Base-by-base conservation (phyloP, 2,113 vertebrate species). In the Leptobrachium leishanense region DNA sequence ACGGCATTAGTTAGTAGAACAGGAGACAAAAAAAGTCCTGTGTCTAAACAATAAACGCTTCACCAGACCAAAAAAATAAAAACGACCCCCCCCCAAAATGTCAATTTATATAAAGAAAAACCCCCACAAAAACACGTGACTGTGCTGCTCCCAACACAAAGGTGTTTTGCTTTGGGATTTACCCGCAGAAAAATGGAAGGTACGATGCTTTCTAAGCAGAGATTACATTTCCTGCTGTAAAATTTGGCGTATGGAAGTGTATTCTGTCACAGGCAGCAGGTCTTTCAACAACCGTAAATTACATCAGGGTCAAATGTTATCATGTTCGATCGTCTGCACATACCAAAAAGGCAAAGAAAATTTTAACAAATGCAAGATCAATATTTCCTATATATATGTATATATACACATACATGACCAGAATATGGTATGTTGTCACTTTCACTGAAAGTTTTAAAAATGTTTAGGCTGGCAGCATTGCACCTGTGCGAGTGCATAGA, bases 391-490 rank as follows among this genome's bases (percentile, higher is more conserved):
- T 86, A 82, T 76, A 76, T 68, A 81, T 75, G 72, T 87, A 88
- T 86, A 86, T 87, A 85, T 89, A 86, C 84, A 72, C 46, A 66
- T 11, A 68, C 63, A 79, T 74, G 63, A 67, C 77, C 65, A 72
- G 50, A 78, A 79, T 57, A 63, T 20, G 50, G 12, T 91, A 89
- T 86, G 91, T 88, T 89, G 88, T 84, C 91, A 95, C 92, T 94
- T 94, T 94, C 92, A 93, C 87, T 93, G 94, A 94, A 95, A 94
- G 92, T 94, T 92, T 92, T 86, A 90, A 91, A 87, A 72, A 72
- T 57, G 62, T 11, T 87, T 83, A 88, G 84, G 79, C 90, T 89
- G 84, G 83, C 83, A 87, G 86, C 85, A 88, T 89, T 87, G 88
- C 89, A 89, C 85, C 83, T 86, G 78, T 88, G 86, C 87, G 92